Evolutionary conservation across 2,888 invertebrate species (phyloP).

Genomic region (Drosophila nigritarsus): DNA sequence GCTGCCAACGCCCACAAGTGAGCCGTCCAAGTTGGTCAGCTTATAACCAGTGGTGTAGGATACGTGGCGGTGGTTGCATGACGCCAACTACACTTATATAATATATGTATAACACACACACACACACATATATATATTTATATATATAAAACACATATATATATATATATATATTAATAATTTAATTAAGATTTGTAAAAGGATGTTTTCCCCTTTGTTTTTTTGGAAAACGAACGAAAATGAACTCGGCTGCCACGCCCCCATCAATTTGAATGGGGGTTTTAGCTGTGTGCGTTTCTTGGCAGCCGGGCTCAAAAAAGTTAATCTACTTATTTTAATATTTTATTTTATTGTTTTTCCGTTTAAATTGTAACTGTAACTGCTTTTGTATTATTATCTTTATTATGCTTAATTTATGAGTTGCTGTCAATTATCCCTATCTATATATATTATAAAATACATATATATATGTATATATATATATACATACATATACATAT

Average conservation of each 20-base stretch:
- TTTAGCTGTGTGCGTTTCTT: not conserved
- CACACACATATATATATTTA: conserved; percentile 1
- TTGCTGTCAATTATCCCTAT: conserved; percentile 44
- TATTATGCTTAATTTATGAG: conserved; percentile 78
- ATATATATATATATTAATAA: conserved; percentile 22
- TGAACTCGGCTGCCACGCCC: conserved; percentile 19
- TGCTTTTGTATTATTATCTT: conserved; percentile 78
- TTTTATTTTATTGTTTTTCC: conserved; percentile 63
- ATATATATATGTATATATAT: conserved; percentile 6
- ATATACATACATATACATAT: conserved; percentile 42
- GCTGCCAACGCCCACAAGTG: conserved; percentile 90
- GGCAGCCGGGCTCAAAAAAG: not conserved
- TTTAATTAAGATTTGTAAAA: conserved; percentile 61
- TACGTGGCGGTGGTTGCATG: conserved; percentile 43
- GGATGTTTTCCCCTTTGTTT: conserved; percentile 70
- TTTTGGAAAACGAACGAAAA: conserved; percentile 46
- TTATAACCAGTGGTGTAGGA: conserved; percentile 88
- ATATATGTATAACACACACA: conserved; percentile 51
- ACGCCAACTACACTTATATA: conserved; percentile 60
- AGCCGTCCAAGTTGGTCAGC: conserved; percentile 92
- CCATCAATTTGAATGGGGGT: not conserved
- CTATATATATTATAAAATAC: conserved; percentile 36
- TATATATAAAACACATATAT: conserved; percentile 18
- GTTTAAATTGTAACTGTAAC: conserved; percentile 61
- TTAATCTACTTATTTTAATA: conserved; percentile 52